phyloP scores from a whole-genome alignment of 2,797 vertebrate genomes.

The Coccyzus lansbergi region DNA sequence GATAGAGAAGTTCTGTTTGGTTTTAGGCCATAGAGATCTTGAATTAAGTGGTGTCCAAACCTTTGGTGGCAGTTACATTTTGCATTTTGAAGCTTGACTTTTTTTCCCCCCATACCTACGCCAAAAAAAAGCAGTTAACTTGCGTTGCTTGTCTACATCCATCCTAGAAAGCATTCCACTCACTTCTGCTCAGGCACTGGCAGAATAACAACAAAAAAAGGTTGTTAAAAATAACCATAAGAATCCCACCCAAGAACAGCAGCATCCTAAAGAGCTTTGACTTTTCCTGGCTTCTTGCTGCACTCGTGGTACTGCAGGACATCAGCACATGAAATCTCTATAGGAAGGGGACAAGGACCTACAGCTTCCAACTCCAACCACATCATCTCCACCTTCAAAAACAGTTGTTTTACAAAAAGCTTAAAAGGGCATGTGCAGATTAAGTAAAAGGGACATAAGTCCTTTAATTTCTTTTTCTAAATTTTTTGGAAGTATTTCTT shows the following conservation, averaged over 20 bases:
- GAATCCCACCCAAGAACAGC: background rate
- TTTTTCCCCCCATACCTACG: background rate
- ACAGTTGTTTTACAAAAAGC: background rate
- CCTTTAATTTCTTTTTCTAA: background rate
- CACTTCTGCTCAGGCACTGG: background rate
- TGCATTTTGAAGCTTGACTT: background rate
- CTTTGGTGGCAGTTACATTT: background rate
- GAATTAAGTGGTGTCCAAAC: background rate
- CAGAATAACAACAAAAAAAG: background rate
- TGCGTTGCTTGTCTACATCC: background rate
- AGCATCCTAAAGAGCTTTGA: background rate
- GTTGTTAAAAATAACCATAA: background rate
- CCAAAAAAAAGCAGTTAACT: background rate
- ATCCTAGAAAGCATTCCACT: background rate
- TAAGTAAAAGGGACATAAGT: background rate
- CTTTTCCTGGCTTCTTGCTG: background rate
- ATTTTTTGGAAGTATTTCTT: background rate
- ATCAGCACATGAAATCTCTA: background rate
- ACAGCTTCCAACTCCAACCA: background rate
- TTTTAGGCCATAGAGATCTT: background rate
- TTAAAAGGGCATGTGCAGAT: background rate
- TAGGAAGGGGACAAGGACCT: background rate
- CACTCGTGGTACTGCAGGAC: background rate
- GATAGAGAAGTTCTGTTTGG: background rate
- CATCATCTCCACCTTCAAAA: background rate